Conservation (phyloP, 1,140 invertebrate genomes). For the Drosophila nebulosa region DNA sequence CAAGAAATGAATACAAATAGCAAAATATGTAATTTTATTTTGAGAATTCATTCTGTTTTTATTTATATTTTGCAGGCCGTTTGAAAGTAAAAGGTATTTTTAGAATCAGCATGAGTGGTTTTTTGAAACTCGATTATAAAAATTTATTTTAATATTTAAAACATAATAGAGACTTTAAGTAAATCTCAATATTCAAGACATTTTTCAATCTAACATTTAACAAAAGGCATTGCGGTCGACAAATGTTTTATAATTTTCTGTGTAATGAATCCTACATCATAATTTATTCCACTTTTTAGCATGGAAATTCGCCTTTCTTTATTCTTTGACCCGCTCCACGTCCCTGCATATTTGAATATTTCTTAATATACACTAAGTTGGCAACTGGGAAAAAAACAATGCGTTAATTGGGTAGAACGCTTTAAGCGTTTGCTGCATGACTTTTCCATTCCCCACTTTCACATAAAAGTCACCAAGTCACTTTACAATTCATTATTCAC, state of each 20-base stretch:
- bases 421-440: constrained; percentile 14
- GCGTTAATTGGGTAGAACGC: constrained; percentile 8
- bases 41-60: not conserved
- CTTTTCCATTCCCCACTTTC: constrained; percentile 4
- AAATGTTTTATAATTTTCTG: not conserved
- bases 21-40: not conserved
- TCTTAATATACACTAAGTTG: constrained; percentile 7
- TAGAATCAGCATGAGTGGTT: not conserved
- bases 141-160: too few relatives aligned
- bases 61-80: constrained; percentile 25
- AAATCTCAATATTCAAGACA: too few relatives aligned
- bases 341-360: not conserved
- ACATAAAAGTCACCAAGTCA: not conserved
- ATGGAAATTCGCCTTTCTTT: not conserved
- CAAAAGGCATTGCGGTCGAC: too few relatives aligned
- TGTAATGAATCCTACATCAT: not conserved
- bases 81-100: constrained; percentile 34
- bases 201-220: too few relatives aligned
- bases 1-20: not conserved
- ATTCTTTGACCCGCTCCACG: not conserved
- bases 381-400: not conserved
- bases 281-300: not conserved
- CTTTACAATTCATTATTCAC: constrained; percentile 1
- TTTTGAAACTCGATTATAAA: not conserved
- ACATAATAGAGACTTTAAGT: too few relatives aligned